A percentile compares a stretch with the other conserved stretches of the same genome.
Conservation (phyloP, 2,797 vertebrate genomes). For the Pangasius djambal region DNA sequence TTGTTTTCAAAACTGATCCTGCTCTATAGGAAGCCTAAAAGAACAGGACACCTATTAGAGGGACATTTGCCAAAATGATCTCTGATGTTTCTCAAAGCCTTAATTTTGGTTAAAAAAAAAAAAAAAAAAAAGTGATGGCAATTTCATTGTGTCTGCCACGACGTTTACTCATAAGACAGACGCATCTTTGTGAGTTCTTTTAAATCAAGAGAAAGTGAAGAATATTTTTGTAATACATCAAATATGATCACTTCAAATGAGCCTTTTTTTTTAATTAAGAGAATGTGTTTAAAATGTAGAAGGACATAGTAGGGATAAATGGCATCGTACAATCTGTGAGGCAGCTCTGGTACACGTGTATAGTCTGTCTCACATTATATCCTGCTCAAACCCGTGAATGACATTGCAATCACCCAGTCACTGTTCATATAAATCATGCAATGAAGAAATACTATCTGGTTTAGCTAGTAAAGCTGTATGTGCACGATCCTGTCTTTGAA, state of each 20-base stretch:
- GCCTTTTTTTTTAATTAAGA: conserved; percentile 52
- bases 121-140: neutral
- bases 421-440: conserved; percentile 31
- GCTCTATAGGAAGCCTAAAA: conserved; percentile 37
- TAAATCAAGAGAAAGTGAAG: conserved; percentile 70
- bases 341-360: conserved; percentile 69
- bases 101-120: conserved; percentile 43
- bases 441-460: conserved; percentile 23
- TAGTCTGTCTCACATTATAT: conserved; percentile 51
- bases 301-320: conserved; percentile 58
- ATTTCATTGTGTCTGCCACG: conserved; percentile 6
- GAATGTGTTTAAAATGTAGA: conserved; percentile 43
- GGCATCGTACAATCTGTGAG: conserved; percentile 91
- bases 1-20: conserved; percentile 42
- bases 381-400: conserved; percentile 23
- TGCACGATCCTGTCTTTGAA: conserved; percentile 43
- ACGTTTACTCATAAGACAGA: conserved; percentile 15
- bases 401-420: conserved; percentile 46
- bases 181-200: conserved; percentile 69
- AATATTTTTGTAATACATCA: conserved; percentile 83
- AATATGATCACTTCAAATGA: conserved; percentile 64
- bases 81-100: conserved; percentile 54
- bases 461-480: conserved; percentile 62
- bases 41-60: conserved; percentile 33
- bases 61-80: conserved; percentile 52